These are phyloP conservation scores for Mycogona germanica DNA, from an alignment of 2,888 invertebrate species.

Conservation along the genomic window DNA sequence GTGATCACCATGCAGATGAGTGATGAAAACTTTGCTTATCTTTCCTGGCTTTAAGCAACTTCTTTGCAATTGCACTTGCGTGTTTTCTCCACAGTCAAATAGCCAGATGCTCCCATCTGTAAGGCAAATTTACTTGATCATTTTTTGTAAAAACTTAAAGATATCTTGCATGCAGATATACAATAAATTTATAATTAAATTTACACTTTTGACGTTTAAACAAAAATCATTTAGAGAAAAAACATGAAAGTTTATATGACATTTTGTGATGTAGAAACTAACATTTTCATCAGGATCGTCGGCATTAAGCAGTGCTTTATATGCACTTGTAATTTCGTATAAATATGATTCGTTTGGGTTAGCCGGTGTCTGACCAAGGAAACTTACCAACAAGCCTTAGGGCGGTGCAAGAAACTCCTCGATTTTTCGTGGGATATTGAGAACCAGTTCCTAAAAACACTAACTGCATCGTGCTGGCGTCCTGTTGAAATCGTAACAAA, in stretches of 20 bases:
- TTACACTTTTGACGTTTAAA: no score
- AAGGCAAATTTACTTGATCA: no score
- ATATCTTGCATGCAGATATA: no score
- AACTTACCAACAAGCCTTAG: constrained; percentile 26
- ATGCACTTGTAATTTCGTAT: no score
- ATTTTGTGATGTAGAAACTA: no score
- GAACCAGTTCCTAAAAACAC: constrained; percentile 28
- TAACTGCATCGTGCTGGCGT: constrained; percentile 23
- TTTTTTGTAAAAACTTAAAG: no score
- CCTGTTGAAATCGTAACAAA: neutral
- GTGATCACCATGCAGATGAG: constrained; percentile 40
- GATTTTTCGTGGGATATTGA: constrained; percentile 26
- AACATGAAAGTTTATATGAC: no score
- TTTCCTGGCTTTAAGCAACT: constrained; percentile 31
- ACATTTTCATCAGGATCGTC: no score
- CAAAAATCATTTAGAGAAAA: no score
- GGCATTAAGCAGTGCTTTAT: no score
- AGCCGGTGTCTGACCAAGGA: neutral
- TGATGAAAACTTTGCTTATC: constrained; percentile 36
- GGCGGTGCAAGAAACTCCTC: constrained; percentile 27
- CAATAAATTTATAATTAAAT: no score
- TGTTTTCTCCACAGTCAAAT: constrained; percentile 40
- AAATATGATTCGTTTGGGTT: no score
- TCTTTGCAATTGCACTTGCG: constrained; percentile 36
- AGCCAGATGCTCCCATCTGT: constrained; percentile 36